Evolutionary conservation across 2,797 vertebrate species (phyloP), one percentile per base, ranked within the genome.

Genomic region (Rhyacichthys aspro): DNA sequence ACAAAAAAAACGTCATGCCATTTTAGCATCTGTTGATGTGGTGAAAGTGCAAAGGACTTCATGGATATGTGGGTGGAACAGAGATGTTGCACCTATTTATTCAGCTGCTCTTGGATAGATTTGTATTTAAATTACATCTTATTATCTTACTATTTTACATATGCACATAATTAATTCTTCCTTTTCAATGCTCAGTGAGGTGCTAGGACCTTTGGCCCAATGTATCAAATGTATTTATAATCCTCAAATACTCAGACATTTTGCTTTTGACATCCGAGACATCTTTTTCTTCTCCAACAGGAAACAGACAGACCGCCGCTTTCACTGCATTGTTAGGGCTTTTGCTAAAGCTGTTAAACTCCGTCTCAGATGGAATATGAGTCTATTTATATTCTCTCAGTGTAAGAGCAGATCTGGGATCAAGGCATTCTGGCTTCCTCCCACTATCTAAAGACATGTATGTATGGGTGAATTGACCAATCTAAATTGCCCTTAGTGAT

Each of bases 141-240:
- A 44, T n/a, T n/a, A n/a, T n/a, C n/a, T n/a, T n/a, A 55, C 62
- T 70, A 28, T 59, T 69, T 71, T 64, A 63, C 58, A 75, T 67
- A 54, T 73, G 71, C 68, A 73, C 63, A 62, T 71, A 78, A 78
- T 81, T 72, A 73, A 74, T 73, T 53, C 43, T 37, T 60, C 49
- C 47, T 37, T 63, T 49, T 59, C 23, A 28, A 28, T 28, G 23
- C 23, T 36, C 32, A 17, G n/a, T 15, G 47, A 41, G 17, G 44
- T 37, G 23, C 56, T 59, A 36, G 19, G 72, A 71, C 57, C 71
- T 63, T 56, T 69, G 32, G 72, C 69, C 66, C 1, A 43, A 52
- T 73, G 71, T 60, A 65, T 45, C 45, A 10, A 23, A 44, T 44
- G 37, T 62, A 65, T 60, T 73, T 79, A 63, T 60, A 77, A 80